Conservation (phyloP, 2,113 vertebrate genomes). For the Ciconia maguari region DNA sequence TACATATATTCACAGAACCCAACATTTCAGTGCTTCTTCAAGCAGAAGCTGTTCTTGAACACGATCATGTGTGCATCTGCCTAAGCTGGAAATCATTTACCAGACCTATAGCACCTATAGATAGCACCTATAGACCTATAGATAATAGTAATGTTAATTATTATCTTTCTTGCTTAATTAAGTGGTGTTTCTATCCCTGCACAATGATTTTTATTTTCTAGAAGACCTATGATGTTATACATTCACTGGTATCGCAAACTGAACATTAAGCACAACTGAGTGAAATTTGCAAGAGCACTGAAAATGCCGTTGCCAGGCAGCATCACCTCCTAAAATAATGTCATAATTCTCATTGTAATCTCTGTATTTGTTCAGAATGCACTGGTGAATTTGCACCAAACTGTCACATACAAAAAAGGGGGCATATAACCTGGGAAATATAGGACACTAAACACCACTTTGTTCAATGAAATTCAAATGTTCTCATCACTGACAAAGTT, state of each 20-base stretch:
- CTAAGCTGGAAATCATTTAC: background rate
- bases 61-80: rapidly evolving
- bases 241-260: background rate
- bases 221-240: background rate
- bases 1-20: background rate
- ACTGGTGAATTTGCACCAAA: background rate
- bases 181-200: background rate
- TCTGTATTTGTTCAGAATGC: background rate
- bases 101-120: background rate
- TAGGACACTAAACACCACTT: background rate
- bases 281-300: background rate
- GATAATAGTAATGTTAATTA: background rate
- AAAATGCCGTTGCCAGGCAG: background rate
- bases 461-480: background rate
- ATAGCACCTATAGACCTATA: background rate
- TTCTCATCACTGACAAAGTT: background rate
- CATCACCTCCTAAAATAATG: background rate
- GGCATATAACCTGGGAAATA: background rate
- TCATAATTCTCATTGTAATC: background rate
- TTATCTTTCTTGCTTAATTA: background rate
- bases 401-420: background rate
- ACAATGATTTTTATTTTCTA: background rate
- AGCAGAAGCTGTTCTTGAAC: background rate
- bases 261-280: background rate
- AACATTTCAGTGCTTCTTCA: background rate